Evolutionary conservation across 2,113 vertebrate genomes (phyloP), one percentile per base, ranked within the genome.

Genomic region (Octodon degus): DNA sequence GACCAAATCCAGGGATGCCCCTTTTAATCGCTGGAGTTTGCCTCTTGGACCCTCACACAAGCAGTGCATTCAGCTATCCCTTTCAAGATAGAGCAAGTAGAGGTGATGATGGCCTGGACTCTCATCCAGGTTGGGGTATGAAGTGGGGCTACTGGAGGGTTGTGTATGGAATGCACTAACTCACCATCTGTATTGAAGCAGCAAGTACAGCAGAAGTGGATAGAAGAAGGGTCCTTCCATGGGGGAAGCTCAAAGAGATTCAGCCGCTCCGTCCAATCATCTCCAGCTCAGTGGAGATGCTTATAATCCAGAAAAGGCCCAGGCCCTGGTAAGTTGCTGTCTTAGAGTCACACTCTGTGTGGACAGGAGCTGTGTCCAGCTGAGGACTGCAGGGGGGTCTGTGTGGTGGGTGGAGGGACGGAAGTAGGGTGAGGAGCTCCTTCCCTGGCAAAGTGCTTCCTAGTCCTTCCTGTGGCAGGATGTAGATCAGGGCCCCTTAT

Each of bases 231-330:
- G 6, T 84, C 14, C 0, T 62, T 60, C 94, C 34, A 0, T 53
- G 8, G 7, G 0, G 43, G 2, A 70, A 47, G 3, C 1, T 2
- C 0, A 0, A 67, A 1, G 10, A 7, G 14, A 43, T 5, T 9
- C 20, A 0, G 8, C 43, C 34, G 4, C 34, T 37, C 20, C 14
- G 7, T 0, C n/a, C 27, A 7, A 0, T 2, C 11, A 0, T 5
- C 11, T 9, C 0, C 70, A 16, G 13, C 16, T 3, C 6, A 0
- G 0, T 5, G 40, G 11, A 1, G 65, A 77, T 9, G 22, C 13
- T 3, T 2, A 10, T 0, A 0, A 2, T n/a, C 8, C 74, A 3
- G 27, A 47, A 82, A 17, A 77, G 13, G 62, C 12, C 30, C 13
- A 13, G 79, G 37, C 19, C 24, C 22, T 0, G 2, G 96, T 96